Evolutionary conservation across 2,888 invertebrate genomes (phyloP), one percentile per base, ranked within the genome.

Genomic region (Belgica antarctica): DNA sequence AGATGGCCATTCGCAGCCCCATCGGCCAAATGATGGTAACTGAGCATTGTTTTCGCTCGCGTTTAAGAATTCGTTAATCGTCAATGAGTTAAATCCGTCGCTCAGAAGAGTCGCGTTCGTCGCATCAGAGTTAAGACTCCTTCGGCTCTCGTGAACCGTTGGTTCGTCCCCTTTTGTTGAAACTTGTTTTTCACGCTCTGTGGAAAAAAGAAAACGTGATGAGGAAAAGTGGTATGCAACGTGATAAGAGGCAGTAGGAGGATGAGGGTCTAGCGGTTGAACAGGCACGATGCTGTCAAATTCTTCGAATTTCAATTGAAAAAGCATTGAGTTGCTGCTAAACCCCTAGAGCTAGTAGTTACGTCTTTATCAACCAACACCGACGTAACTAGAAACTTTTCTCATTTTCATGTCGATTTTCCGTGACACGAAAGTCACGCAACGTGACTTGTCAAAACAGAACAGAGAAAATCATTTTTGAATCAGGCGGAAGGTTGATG

Each of bases 1-100:
- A 93, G 94, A 94, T 84, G 94, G 94, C 94, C 94, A 94, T 83
- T 94, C 93, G 83, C 89, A 88, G 81, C 92, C 93, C 92, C 92
- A 94, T 76, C 92, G 89, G 79, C 91, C 92, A 79, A 92, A 92
- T 79, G 88, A 85, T 82, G 92, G 92, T 82, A 88, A 84, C 77
- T 85, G 85, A 75, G 31, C 61, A 78, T 84, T 82, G 79, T 81
- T 73, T 70, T 71, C 63, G 15, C 34, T 62, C 12, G 62, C 63
- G 57, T 68, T 69, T 10, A 36, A 17, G n/a, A 22, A 61, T 2
- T 62, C 22, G 25, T n/a, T 63, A 57, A 63, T 70, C 46, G 47
- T 63, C 25, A 61, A 73, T 74, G 75, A 77, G 73, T 77, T 77
- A 76, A 81, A 78, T 81, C 84, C 84, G 77, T 82, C 83, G 81